Conservation (phyloP, 2,797 vertebrate genomes). For the Betta splendens region DNA sequence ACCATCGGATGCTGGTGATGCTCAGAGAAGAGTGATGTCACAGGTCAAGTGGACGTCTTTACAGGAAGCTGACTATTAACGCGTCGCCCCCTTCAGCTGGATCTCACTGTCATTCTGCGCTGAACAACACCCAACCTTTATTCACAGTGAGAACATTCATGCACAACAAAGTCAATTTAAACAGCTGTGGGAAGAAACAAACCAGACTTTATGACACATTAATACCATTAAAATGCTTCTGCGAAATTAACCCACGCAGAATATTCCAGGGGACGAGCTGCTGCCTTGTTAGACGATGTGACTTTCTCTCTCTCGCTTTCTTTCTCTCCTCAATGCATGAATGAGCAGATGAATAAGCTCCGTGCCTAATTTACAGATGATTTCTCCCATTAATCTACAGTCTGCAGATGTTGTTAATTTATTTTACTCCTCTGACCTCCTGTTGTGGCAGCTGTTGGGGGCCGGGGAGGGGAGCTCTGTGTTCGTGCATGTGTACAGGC, state of each 20-base stretch:
- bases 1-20: no score
- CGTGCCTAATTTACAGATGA: slow-evolving; percentile 73
- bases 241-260: slow-evolving; percentile 35
- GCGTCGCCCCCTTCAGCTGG: no score
- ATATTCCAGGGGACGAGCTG: slow-evolving; percentile 26
- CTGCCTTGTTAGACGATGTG: slow-evolving; percentile 26
- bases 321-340: slow-evolving; percentile 31
- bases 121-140: slow-evolving; percentile 3
- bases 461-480: slow-evolving; percentile 34
- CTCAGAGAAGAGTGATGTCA: no score
- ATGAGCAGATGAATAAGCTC: slow-evolving; percentile 63
- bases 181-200: slow-evolving; percentile 25
- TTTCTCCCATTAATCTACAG: slow-evolving; percentile 76
- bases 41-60: no score
- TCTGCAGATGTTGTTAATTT: slow-evolving; percentile 78
- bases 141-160: background rate
- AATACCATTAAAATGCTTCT: slow-evolving; percentile 28
- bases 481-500: background rate
- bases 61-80: no score
- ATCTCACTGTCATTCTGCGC: no score
- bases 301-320: slow-evolving; percentile 25
- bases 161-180: slow-evolving; percentile 12
- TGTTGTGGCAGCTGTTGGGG: slow-evolving; percentile 73
- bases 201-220: slow-evolving; percentile 32
- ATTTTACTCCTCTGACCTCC: slow-evolving; percentile 71